These are phyloP conservation scores for Micrastur ruficollis DNA, from an alignment of 2,797 vertebrate species.

Conservation along the genomic window DNA sequence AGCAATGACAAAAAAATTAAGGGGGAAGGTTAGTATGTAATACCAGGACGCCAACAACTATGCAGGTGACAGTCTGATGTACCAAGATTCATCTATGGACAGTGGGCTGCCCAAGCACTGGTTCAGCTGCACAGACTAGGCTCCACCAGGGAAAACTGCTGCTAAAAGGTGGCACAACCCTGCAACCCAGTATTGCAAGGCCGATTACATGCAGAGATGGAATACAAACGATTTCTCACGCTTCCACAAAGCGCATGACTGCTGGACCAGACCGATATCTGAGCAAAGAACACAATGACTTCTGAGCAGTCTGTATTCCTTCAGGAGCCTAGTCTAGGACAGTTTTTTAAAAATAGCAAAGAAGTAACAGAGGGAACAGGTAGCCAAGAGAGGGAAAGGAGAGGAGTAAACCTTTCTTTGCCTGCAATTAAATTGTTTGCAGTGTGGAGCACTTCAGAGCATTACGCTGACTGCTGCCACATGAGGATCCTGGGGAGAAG, in stretches of 20 bases:
- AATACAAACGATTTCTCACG: background rate
- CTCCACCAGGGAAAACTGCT: background rate
- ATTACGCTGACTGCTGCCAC: background rate
- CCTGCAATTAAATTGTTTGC: background rate
- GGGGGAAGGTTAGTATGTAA: background rate
- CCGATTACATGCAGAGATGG: background rate
- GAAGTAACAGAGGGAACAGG: background rate
- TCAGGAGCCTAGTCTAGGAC: background rate
- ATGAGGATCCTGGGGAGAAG: background rate
- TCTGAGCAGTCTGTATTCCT: background rate
- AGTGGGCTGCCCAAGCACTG: background rate
- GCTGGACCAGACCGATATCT: background rate
- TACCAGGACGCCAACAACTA: background rate
- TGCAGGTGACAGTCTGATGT: background rate
- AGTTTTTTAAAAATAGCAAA: background rate
- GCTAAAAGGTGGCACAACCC: background rate
- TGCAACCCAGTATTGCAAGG: background rate
- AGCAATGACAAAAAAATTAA: background rate
- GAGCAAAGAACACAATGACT: background rate
- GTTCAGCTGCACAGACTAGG: background rate
- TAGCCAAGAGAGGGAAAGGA: background rate
- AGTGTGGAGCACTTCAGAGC: background rate
- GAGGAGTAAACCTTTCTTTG: background rate
- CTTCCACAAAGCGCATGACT: background rate
- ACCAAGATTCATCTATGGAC: background rate